Percentiles rank a stretch among this genome's conserved stretches.
phyloP scores from a whole-genome alignment of 2,888 invertebrate species.

The Chydorus sphaericus region DNA sequence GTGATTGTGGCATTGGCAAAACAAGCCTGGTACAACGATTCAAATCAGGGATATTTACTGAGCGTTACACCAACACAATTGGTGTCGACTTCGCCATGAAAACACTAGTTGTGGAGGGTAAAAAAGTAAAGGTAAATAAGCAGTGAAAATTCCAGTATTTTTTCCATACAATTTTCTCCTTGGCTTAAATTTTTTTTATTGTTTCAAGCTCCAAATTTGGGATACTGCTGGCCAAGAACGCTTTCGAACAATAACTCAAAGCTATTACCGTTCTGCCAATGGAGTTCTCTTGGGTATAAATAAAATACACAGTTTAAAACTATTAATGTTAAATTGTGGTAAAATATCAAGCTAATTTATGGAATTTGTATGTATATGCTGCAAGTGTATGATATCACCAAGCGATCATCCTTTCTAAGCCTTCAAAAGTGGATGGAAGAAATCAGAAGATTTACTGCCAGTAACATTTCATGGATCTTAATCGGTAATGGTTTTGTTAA shows the following conservation, averaged over 20 bases:
- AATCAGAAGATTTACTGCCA: constrained; percentile 82
- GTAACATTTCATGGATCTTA: constrained; percentile 73
- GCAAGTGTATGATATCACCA: constrained; percentile 85
- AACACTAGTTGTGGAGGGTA: constrained; percentile 81
- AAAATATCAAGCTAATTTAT: not conserved
- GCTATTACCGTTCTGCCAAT: constrained; percentile 92
- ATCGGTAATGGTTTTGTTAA: constrained; percentile 47
- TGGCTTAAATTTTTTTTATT: constrained; percentile 22
- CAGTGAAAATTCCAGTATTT: too few species aligned
- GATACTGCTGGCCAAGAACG: constrained; percentile 94
- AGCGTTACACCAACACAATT: constrained; percentile 89
- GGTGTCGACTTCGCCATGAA: constrained; percentile 99
- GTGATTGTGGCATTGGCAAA: constrained; percentile 80
- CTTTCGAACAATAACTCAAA: constrained; percentile 91
- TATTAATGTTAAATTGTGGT: not conserved
- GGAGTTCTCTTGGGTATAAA: constrained; percentile 74
- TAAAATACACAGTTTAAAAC: not conserved
- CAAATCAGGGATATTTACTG: constrained; percentile 87
- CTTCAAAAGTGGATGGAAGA: constrained; percentile 93
- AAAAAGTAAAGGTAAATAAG: constrained; percentile 91
- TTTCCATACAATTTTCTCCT: constrained; percentile 12
- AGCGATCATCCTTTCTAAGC: constrained; percentile 75
- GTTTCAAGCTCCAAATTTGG: constrained; percentile 74
- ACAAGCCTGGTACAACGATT: constrained; percentile 91
- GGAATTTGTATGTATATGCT: not conserved